Evolutionary conservation across 64 coral and sea anemone genomes (phyloP), one percentile per base, ranked within the genome.

Genomic region (Anthopleura sola): DNA sequence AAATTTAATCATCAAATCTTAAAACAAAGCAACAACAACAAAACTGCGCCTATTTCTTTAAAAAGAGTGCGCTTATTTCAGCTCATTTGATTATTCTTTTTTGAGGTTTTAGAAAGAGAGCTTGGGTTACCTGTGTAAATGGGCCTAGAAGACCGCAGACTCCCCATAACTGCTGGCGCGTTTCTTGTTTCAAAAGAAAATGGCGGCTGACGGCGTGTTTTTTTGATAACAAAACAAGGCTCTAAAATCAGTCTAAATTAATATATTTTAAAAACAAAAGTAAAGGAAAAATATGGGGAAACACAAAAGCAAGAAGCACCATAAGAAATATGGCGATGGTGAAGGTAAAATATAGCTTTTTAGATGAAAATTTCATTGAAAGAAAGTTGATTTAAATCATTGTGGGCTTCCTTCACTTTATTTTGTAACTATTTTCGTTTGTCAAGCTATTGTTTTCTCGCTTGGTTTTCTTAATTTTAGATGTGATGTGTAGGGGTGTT

Each of bases 221-320:
- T 79, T 44, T 47, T 48, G 15, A 0, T 1, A 47, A 79, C 37
- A 17, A 38, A 79, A 47, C n/a, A 36, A 16, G 66, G 28, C 66
- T 31, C 26, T 18, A 2, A 79, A 48, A 79, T 24, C 21, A 37
- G 4, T 79, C 38, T 18, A 37, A 44, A 18, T 18, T 71, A 16
- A 36, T 34, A 31, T 34, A 32, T 71, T 71, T 71, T 71, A 31
- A 71, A 32, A 29, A 17, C 34, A 38, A 39, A 39, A 20, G 32
- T 15, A 75, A 20, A 0, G 17, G 17, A 31, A 17, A 49, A 32
- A n/a, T 58, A 96, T 96, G 90, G 94, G 94, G 54, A 96, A 96
- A 37, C 94, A 96, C 75, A 96, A 96, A 33, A 88, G 90, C 79
- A 96, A 96, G 79, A 96, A 96, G 34, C 94, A 92, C 34, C 94